These are phyloP conservation scores for Champsocephalus esox DNA, from an alignment of 2,797 vertebrate species.

Conservation along the genomic window DNA sequence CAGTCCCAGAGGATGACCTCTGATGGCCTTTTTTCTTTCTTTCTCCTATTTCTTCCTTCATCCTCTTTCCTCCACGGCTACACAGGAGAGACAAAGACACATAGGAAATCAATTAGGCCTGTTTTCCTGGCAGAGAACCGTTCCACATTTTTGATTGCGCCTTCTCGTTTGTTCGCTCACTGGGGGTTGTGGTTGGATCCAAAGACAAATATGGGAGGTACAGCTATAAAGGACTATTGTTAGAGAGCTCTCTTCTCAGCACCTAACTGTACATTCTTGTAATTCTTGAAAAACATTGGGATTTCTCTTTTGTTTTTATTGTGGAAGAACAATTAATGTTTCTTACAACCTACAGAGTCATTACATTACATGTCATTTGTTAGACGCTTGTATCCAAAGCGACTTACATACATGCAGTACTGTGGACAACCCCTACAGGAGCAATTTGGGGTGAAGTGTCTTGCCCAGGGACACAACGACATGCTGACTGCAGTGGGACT, in stretches of 20 bases:
- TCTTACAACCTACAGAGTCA: neutral
- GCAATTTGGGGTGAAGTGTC: too few relatives aligned
- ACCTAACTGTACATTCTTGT: slow-evolving; percentile 27
- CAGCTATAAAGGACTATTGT: slow-evolving; percentile 59
- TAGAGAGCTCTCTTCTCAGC: slow-evolving; percentile 24
- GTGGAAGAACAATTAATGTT: slow-evolving; percentile 2
- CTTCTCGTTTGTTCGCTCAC: slow-evolving; percentile 62
- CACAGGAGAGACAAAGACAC: slow-evolving; percentile 55
- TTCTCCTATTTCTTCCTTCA: neutral
- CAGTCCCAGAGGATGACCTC: slow-evolving; percentile 55
- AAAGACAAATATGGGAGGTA: slow-evolving; percentile 46
- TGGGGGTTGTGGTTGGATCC: slow-evolving; percentile 56
- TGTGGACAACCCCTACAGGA: too few relatives aligned
- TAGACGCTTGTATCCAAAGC: too few relatives aligned
- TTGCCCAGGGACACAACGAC: too few relatives aligned
- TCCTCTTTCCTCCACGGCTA: slow-evolving; percentile 28
- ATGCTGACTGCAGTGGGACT: too few relatives aligned
- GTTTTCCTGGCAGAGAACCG: slow-evolving; percentile 56
- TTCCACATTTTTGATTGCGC: slow-evolving; percentile 63
- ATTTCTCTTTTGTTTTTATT: slow-evolving; percentile 13
- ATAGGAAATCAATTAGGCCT: slow-evolving; percentile 78
- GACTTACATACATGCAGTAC: too few relatives aligned
- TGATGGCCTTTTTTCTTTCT: slow-evolving; percentile 33
- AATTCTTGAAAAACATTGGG: slow-evolving; percentile 12
- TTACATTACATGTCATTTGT: too few relatives aligned